These are phyloP conservation scores for Coecobrya sp. DNA, from an alignment of 2,888 invertebrate genomes.

Conservation along the genomic window DNA sequence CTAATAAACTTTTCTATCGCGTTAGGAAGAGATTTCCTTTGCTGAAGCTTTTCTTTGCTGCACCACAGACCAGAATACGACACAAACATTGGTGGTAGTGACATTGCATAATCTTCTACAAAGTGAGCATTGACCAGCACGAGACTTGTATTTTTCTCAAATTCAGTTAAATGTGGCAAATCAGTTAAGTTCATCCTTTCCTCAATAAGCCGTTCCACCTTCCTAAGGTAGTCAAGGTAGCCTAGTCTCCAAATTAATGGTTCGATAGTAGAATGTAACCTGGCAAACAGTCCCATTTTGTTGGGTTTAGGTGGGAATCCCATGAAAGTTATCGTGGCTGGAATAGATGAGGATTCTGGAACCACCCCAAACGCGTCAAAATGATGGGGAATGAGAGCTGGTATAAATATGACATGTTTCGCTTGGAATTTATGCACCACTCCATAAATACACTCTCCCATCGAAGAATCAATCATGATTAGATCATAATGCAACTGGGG, in stretches of 20 bases:
- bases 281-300: neutral
- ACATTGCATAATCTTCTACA: constrained; percentile 59
- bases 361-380: constrained; percentile 57
- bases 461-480: constrained; percentile 21
- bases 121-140: constrained; percentile 48
- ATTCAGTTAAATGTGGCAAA: neutral
- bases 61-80: constrained; percentile 64
- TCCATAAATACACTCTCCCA: constrained; percentile 73
- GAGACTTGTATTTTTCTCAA: constrained; percentile 56
- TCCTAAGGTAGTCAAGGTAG: neutral
- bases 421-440: constrained; percentile 62
- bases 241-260: constrained; percentile 11
- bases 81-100: constrained; percentile 41
- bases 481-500: constrained; percentile 51
- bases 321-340: neutral
- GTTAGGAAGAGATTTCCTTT: constrained; percentile 72
- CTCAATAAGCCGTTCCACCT: neutral
- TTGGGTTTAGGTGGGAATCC: neutral
- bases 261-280: neutral
- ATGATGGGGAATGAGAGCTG: neutral
- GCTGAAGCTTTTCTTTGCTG: constrained; percentile 2
- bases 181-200: neutral
- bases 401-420: constrained; percentile 49
- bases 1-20: constrained; percentile 74
- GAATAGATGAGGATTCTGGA: constrained; percentile 55